Evolutionary conservation across 53 echinoderm and acorn worm species (phyloP).

Genomic region (Antedon mediterranea): DNA sequence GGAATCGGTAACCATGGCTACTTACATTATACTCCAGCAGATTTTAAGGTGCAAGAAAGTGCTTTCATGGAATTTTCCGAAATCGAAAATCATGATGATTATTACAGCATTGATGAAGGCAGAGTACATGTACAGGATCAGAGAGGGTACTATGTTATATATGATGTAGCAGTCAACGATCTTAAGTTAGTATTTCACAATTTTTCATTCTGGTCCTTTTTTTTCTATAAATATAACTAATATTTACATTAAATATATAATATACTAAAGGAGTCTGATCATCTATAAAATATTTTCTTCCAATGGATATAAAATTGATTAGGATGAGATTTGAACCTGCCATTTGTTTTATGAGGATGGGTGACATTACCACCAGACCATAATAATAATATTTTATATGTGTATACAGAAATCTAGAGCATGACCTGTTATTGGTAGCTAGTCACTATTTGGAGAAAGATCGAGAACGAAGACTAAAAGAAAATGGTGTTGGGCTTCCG

Average conservation of each 20-base stretch:
- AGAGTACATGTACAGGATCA: constrained; percentile 97
- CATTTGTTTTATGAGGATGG: no score
- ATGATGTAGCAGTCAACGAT: constrained; percentile 60
- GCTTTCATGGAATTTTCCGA: constrained; percentile 99
- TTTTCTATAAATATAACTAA: no score
- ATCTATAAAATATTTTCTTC: no score
- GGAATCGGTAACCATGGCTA: constrained; percentile 94
- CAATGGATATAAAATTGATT: no score
- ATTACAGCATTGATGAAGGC: constrained; percentile 83
- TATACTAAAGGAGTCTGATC: no score
- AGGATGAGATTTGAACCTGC: no score
- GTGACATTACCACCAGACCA: no score
- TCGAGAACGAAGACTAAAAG: constrained; percentile 20
- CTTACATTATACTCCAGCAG: constrained; percentile 95
- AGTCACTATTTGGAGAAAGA: constrained; percentile 93
- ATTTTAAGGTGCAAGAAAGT: constrained; percentile 74
- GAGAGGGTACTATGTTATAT: constrained; percentile 87
- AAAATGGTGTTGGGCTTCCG: constrained; percentile 5
- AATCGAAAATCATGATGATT: constrained; percentile 96
- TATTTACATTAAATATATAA: no score
- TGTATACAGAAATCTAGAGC: constrained; percentile 42
- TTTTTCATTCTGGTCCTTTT: no score
- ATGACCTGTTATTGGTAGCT: constrained; percentile 68
- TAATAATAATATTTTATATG: no score
- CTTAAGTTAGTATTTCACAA: constrained; percentile 41